Conservation (phyloP, 2,888 invertebrate genomes). For the Apodemia mormo region DNA sequence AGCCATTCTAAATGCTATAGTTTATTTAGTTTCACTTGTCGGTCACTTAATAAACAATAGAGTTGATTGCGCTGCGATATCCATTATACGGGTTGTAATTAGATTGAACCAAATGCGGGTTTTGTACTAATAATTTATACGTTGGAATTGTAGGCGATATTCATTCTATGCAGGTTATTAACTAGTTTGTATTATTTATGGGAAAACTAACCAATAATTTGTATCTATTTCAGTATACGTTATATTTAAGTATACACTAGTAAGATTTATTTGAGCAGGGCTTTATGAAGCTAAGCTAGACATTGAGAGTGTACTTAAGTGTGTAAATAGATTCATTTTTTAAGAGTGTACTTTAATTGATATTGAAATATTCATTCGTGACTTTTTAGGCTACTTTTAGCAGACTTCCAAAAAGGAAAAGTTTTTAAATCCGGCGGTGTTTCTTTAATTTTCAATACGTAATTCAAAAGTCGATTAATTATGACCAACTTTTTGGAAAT, state of each 20-base stretch:
- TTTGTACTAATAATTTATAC: constrained; percentile 57
- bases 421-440: too few species aligned
- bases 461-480: too few species aligned
- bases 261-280: not conserved
- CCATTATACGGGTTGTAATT: constrained; percentile 77
- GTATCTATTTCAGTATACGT: not conserved
- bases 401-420: too few species aligned
- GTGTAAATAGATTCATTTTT: too few species aligned
- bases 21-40: constrained; percentile 67
- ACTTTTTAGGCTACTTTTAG: too few species aligned
- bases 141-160: constrained; percentile 20
- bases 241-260: not conserved
- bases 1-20: constrained; percentile 58
- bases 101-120: constrained; percentile 78
- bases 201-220: constrained; percentile 5
- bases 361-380: too few species aligned
- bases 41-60: constrained; percentile 76
- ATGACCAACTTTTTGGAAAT: too few species aligned
- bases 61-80: constrained; percentile 74
- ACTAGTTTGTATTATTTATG: constrained; percentile 13
- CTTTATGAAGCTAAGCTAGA: too few species aligned
- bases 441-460: too few species aligned
- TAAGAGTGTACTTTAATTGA: too few species aligned
- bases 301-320: too few species aligned
- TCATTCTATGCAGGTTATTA: constrained; percentile 9